Evolutionary conservation across 2,888 invertebrate genomes (phyloP).

Genomic region (Onthophagus sagittarius): DNA sequence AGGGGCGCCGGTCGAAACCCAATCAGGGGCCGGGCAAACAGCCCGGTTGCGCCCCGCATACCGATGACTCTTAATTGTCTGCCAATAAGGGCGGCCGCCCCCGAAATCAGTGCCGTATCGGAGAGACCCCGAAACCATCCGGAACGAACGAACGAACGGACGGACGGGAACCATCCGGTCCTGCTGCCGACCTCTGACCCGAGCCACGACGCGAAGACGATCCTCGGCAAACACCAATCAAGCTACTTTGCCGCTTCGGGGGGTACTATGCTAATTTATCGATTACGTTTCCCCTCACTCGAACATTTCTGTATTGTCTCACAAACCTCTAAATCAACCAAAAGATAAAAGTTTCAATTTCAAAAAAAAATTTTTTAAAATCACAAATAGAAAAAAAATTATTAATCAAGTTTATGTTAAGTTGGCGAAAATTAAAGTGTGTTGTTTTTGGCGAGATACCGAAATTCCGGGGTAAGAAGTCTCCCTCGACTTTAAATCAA

Average conservation of each 20-base stretch:
- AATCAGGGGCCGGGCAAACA: conserved; percentile 48
- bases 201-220: conserved; percentile 39
- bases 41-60: conserved; percentile 43
- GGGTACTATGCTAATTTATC: conserved; percentile 36
- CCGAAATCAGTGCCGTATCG: conserved; percentile 41
- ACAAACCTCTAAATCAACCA: background rate
- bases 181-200: conserved; percentile 33
- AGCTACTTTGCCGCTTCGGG: conserved; percentile 35
- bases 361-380: background rate
- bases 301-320: background rate
- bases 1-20: conserved; percentile 38
- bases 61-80: conserved; percentile 49
- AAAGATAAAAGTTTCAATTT: background rate
- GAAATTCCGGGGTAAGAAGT: background rate
- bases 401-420: no score
- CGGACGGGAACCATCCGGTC: background rate
- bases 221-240: conserved; percentile 49
- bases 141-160: background rate
- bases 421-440: background rate
- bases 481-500: background rate
- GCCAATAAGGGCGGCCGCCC: conserved; percentile 44
- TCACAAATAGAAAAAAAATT: background rate
- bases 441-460: background rate
- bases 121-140: conserved; percentile 19
- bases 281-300: conserved; percentile 12